These are phyloP conservation scores for Orussus abietinus DNA, from an alignment of 1,140 invertebrate genomes.

Conservation along the genomic window DNA sequence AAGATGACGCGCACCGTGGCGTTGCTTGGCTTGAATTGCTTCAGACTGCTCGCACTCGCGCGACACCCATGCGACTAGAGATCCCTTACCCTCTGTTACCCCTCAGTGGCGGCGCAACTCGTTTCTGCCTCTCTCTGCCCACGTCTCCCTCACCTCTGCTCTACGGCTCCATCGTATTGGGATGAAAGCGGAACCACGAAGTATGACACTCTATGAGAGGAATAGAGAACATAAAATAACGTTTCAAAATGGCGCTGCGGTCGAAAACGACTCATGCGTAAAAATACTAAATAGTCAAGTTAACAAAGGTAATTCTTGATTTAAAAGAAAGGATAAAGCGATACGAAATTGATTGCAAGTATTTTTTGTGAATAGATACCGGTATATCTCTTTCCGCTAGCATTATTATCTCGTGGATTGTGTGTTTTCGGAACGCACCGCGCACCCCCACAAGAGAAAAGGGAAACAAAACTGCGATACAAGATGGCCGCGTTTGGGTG, in stretches of 20 bases:
- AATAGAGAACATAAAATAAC: neutral
- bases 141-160: constrained; percentile 73
- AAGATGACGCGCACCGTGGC: too few species aligned
- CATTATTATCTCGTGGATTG: neutral
- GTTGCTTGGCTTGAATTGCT: too few species aligned
- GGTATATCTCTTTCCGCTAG: neutral
- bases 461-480: constrained; percentile 35
- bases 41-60: too few species aligned
- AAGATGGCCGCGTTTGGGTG: constrained; percentile 47
- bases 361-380: constrained; percentile 7
- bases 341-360: neutral
- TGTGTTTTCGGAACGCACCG: constrained; percentile 26
- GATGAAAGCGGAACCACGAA: constrained; percentile 30
- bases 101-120: too few species aligned
- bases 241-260: neutral
- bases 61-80: too few species aligned
- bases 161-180: constrained; percentile 48
- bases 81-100: too few species aligned
- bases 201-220: neutral
- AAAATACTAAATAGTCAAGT: too few species aligned
- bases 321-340: neutral
- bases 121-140: neutral
- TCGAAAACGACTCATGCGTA: too few species aligned
- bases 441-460: constrained; percentile 42
- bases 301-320: neutral